Evolutionary conservation across 2,888 invertebrate genomes (phyloP).

Genomic region (Mimumesa dahlbomi): DNA sequence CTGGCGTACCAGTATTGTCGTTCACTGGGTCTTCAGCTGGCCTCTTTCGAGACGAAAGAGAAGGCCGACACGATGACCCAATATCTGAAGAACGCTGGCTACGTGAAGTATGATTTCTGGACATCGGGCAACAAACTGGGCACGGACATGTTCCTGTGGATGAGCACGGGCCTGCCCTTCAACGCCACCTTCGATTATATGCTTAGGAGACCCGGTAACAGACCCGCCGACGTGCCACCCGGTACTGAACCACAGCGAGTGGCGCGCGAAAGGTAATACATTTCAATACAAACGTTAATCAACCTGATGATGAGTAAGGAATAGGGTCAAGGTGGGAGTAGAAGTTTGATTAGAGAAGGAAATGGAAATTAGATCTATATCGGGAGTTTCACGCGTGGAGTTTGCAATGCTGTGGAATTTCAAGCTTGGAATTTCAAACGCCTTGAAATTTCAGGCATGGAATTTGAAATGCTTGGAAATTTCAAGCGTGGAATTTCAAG

Average conservation of each 20-base stretch:
- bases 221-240: conserved; percentile 84
- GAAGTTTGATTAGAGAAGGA: too few relatives aligned
- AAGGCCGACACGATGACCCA: conserved; percentile 92
- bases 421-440: too few relatives aligned
- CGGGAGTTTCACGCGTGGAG: too few relatives aligned
- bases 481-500: too few relatives aligned
- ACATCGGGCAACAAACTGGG: conserved; percentile 93
- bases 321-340: too few relatives aligned
- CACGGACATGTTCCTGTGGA: conserved; percentile 93
- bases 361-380: too few relatives aligned
- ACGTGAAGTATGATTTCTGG: conserved; percentile 93
- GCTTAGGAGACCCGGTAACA: conserved; percentile 82
- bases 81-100: conserved; percentile 91
- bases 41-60: conserved; percentile 92
- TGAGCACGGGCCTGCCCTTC: conserved; percentile 93
- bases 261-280: conserved; percentile 88
- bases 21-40: conserved; percentile 91
- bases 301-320: too few relatives aligned
- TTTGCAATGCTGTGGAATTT: too few relatives aligned
- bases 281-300: too few relatives aligned
- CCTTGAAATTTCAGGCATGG: too few relatives aligned
- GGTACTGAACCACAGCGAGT: conserved; percentile 90
- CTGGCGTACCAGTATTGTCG: conserved; percentile 94
- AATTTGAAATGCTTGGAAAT: too few relatives aligned
- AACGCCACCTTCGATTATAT: conserved; percentile 94